Evolutionary conservation across 2,113 vertebrate species (phyloP).

Genomic region (Salvator merianae): DNA sequence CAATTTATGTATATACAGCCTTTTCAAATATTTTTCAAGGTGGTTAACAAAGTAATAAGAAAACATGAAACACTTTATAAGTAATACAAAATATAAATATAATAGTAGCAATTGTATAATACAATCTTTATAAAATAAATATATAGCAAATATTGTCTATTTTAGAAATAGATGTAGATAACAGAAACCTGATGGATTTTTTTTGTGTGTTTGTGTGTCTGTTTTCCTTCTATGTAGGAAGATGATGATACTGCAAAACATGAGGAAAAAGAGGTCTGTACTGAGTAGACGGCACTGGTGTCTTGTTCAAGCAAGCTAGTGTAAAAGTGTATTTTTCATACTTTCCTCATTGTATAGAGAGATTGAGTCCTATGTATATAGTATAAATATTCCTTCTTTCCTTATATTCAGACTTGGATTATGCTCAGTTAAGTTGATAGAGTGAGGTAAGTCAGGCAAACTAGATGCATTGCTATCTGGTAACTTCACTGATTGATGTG

Average conservation of each 20-base stretch:
- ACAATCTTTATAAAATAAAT: too few species aligned
- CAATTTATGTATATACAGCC: too few species aligned
- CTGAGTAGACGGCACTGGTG: background rate
- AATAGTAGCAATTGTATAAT: too few species aligned
- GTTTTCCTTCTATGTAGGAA: conserved; percentile 20
- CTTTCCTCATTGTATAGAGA: background rate
- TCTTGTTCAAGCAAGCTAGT: too few species aligned
- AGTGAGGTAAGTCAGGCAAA: background rate
- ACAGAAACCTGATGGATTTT: conserved; percentile 13
- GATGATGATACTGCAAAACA: conserved; percentile 32
- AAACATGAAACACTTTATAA: too few species aligned
- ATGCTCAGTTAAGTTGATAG: background rate
- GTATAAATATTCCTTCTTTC: background rate
- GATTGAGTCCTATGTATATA: background rate
- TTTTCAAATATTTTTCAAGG: too few species aligned
- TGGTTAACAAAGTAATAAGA: too few species aligned
- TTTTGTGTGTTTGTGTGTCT: background rate
- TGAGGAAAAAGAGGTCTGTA: conserved; percentile 48
- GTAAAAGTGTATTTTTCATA: too few species aligned
- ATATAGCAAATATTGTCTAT: background rate
- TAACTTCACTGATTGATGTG: background rate
- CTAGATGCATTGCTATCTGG: background rate
- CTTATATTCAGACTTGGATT: background rate
- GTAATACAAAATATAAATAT: too few species aligned
- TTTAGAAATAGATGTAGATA: conserved; percentile 12